phyloP scores from a whole-genome alignment of 2,888 invertebrate species.

The Vanessa cardui region DNA sequence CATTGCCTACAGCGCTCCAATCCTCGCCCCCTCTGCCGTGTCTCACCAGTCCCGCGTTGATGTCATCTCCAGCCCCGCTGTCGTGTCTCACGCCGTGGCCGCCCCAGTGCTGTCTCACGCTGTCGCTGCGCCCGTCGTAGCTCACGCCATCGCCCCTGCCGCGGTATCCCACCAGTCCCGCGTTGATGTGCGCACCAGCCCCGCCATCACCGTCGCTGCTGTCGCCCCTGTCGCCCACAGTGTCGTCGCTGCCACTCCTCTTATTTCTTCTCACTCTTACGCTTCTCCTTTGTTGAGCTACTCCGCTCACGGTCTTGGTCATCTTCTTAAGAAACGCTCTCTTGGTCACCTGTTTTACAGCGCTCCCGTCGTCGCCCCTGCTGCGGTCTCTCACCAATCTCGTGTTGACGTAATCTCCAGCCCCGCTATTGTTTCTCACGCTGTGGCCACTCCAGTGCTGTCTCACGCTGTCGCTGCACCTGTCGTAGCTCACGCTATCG shows the following conservation, averaged over 20 bases:
- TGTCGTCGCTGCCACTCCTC: constrained; percentile 52
- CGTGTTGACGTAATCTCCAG: constrained; percentile 59
- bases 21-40: constrained; percentile 62
- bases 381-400: constrained; percentile 61
- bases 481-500: constrained; percentile 36
- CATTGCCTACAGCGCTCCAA: constrained; percentile 51
- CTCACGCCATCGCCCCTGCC: constrained; percentile 40
- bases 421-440: constrained; percentile 41
- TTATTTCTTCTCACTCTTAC: constrained; percentile 24
- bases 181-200: constrained; percentile 58
- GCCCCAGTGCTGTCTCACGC: constrained; percentile 50
- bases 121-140: constrained; percentile 47
- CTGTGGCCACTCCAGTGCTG: constrained; percentile 49
- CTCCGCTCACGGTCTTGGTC: constrained; percentile 37
- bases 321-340: constrained; percentile 50
- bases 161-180: constrained; percentile 70
- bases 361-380: constrained; percentile 61
- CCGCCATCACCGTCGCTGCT: constrained; percentile 50
- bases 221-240: constrained; percentile 51
- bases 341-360: constrained; percentile 47
- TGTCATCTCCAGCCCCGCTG: constrained; percentile 48
- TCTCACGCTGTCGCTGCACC: constrained; percentile 52
- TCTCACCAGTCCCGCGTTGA: constrained; percentile 65
- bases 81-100: constrained; percentile 46
- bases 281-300: constrained; percentile 33